Conservation (phyloP, 2,797 vertebrate genomes). For the Gallinago nigripennis region DNA sequence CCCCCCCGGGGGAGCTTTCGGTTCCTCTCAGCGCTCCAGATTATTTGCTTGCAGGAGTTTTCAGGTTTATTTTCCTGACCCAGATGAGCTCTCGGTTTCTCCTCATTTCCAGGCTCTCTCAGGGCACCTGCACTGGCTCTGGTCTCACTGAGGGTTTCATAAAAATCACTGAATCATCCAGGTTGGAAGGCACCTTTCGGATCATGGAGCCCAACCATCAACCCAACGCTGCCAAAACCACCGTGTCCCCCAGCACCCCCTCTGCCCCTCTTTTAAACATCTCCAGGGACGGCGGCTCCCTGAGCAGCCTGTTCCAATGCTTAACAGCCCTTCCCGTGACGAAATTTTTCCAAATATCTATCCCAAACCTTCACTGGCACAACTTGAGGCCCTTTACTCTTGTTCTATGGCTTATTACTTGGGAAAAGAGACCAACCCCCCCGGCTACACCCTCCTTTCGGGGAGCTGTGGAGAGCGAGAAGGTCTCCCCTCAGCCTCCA, state of each 20-base stretch:
- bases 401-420: background rate
- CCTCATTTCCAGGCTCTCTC: background rate
- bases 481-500: background rate
- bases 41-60: background rate
- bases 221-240: background rate
- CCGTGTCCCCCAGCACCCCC: background rate
- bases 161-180: background rate
- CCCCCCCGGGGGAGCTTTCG: no score
- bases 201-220: background rate
- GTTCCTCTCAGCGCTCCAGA: background rate
- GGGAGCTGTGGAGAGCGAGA: background rate
- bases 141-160: rapidly evolving
- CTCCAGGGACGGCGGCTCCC: background rate
- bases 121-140: rapidly evolving
- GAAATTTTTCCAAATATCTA: background rate
- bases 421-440: background rate
- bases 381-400: background rate
- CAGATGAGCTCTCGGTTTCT: background rate
- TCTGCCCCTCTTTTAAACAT: background rate
- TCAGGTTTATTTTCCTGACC: background rate
- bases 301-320: background rate
- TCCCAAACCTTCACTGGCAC: background rate
- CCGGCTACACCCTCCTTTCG: background rate
- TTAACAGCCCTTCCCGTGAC: background rate
- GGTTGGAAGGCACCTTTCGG: background rate